phyloP scores from a whole-genome alignment of 2,113 vertebrate species.

The Antechinus stuartii region DNA sequence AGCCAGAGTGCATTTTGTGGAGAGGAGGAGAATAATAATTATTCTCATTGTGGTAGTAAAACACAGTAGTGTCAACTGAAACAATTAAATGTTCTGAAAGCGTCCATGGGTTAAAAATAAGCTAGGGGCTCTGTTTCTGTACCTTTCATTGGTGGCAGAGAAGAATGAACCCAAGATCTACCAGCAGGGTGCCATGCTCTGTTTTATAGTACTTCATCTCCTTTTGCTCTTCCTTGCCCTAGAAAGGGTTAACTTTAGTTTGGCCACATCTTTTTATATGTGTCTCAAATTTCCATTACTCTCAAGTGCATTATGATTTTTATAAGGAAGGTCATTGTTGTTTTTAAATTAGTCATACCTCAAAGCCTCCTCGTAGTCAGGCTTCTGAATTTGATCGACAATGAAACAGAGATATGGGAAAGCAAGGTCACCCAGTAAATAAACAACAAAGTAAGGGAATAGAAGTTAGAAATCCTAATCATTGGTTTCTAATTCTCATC shows the following conservation, averaged over 20 bases:
- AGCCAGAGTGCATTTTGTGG: not conserved
- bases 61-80: not conserved
- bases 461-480: not conserved
- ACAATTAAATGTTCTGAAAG: not conserved
- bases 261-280: not conserved
- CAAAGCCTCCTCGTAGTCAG: constrained; percentile 6
- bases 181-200: not conserved
- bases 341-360: constrained; percentile 39
- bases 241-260: not conserved
- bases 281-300: not conserved
- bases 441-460: not conserved
- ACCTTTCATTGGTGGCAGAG: not conserved
- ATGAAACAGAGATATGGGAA: not conserved
- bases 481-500: not conserved
- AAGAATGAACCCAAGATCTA: not conserved
- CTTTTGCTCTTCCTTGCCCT: not conserved
- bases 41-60: not conserved
- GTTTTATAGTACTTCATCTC: not conserved
- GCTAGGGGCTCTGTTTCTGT: not conserved
- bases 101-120: not conserved
- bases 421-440: not conserved
- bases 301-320: constrained; percentile 40
- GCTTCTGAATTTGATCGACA: constrained; percentile 8
- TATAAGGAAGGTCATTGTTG: constrained; percentile 15
- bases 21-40: not conserved